phyloP scores from a whole-genome alignment of 2,113 vertebrate genomes.

The Ciconia stormi region DNA sequence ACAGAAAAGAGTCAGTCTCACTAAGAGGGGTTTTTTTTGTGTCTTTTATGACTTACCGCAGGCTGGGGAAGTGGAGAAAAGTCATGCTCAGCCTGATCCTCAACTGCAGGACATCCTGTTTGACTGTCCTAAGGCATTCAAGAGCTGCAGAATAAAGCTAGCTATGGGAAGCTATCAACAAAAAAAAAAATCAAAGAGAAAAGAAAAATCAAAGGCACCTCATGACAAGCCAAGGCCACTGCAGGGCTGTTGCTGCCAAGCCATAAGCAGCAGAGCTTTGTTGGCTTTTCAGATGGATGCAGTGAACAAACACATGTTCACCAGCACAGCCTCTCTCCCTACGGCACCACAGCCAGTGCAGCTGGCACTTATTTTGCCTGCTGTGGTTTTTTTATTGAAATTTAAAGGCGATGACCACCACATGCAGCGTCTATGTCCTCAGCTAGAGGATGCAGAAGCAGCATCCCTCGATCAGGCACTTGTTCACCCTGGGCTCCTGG shows the following conservation, averaged over 20 bases:
- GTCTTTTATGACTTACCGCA: not conserved
- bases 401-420: accelerated
- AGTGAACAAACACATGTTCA: accelerated
- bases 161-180: not conserved
- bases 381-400: accelerated
- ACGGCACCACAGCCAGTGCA: accelerated
- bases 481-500: not conserved
- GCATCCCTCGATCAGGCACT: accelerated
- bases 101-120: accelerated
- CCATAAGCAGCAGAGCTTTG: accelerated
- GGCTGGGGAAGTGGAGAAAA: not conserved
- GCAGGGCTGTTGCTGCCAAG: not conserved
- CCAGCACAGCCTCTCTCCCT: not conserved
- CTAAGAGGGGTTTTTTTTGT: no score
- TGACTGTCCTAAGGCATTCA: accelerated
- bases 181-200: no score
- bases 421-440: accelerated
- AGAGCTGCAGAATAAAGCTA: not conserved
- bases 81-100: not conserved
- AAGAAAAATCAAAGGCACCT: not conserved
- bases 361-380: accelerated
- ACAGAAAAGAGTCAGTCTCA: not conserved
- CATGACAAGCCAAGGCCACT: accelerated
- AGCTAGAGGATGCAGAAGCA: not conserved
- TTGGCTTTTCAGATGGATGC: not conserved